Evolutionary conservation across 2,113 vertebrate genomes (phyloP).

Genomic region (Podocnemis expansa): DNA sequence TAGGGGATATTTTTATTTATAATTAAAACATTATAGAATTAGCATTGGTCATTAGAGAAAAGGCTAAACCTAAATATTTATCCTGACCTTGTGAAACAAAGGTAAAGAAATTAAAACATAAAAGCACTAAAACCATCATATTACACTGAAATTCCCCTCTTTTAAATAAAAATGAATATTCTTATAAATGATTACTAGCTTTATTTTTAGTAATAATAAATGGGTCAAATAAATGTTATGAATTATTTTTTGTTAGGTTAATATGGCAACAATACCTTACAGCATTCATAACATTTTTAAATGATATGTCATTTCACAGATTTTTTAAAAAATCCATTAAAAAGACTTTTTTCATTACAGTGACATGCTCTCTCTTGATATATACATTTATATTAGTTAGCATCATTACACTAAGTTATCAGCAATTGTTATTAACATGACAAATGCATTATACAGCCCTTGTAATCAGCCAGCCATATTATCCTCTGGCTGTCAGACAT

Average conservation of each 20-base stretch:
- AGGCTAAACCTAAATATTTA: neutral
- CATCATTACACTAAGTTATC: conserved; percentile 6
- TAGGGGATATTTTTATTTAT: neutral
- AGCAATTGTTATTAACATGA: neutral
- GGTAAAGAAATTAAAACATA: neutral
- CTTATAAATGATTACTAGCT: neutral
- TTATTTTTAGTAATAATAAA: neutral
- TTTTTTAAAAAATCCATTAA: neutral
- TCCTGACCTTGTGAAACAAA: neutral
- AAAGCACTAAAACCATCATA: neutral
- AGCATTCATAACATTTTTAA: neutral
- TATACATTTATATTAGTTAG: neutral
- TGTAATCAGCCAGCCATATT: neutral
- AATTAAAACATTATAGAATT: neutral
- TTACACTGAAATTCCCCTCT: neutral
- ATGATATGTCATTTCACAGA: neutral
- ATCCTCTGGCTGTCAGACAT: conserved; percentile 36
- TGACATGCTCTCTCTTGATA: neutral
- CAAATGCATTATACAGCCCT: neutral
- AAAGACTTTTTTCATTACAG: neutral
- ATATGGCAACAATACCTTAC: neutral
- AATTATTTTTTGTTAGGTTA: neutral
- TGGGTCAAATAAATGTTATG: neutral
- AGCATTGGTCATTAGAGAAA: neutral
- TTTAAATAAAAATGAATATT: neutral